Percentiles rank a stretch among this genome's conserved stretches.
These are phyloP conservation scores for Myrmecophaga tridactyla DNA, from an alignment of 2,113 vertebrate species.

Conservation along the genomic window DNA sequence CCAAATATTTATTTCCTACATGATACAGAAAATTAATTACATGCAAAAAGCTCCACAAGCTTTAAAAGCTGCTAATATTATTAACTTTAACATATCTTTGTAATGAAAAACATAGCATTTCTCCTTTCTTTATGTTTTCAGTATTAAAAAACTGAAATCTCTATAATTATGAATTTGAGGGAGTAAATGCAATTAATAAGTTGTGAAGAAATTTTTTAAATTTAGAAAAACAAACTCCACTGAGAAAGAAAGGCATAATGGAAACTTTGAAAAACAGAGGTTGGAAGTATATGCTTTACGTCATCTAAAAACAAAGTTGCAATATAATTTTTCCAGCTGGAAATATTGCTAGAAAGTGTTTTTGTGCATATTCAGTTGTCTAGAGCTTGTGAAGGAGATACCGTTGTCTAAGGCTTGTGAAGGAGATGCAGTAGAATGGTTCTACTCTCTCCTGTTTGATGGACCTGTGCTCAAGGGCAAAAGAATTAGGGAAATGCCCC, in stretches of 20 bases:
- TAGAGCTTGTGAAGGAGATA: not conserved
- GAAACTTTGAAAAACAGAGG: not conserved
- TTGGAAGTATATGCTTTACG: not conserved
- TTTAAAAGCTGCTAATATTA: not conserved
- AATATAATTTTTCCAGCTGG: not conserved
- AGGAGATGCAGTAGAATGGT: not conserved
- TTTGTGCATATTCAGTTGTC: not conserved
- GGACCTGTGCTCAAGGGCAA: not conserved
- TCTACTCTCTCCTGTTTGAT: not conserved
- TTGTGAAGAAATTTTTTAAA: not conserved
- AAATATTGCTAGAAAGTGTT: not conserved
- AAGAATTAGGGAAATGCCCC: not conserved
- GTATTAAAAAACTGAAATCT: not conserved
- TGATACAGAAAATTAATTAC: not conserved
- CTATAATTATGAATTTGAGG: not conserved
- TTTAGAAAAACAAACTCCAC: not conserved
- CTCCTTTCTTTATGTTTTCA: not conserved
- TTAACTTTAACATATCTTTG: not conserved
- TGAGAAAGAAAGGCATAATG: not conserved
- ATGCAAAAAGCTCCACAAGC: not conserved
- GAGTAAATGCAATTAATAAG: not conserved
- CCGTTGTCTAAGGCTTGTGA: not conserved
- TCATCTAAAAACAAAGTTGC: not conserved
- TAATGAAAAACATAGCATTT: not conserved
- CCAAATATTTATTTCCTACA: not conserved